phyloP scores from a whole-genome alignment of 2,113 vertebrate genomes.

The Oreochromis niloticus region DNA sequence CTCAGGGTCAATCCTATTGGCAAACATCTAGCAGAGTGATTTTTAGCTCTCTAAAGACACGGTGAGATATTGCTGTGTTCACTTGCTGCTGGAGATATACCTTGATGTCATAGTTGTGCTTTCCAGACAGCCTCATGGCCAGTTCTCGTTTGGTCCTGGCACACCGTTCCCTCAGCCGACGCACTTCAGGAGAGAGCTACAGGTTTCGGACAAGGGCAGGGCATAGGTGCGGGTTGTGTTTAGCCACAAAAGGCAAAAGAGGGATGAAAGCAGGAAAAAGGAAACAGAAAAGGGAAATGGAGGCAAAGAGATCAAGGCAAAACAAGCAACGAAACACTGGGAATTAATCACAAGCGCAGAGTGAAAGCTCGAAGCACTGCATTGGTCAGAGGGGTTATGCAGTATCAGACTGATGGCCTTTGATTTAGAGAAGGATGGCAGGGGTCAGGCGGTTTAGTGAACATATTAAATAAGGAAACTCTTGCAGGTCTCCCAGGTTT shows the following conservation, averaged over 20 bases:
- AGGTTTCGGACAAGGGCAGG: constrained; percentile 21
- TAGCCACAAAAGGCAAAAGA: constrained; percentile 4
- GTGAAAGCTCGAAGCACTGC: constrained; percentile 11
- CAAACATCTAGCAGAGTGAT: background rate
- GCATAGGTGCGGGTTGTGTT: background rate
- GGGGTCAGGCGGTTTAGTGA: background rate
- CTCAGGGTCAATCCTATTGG: background rate
- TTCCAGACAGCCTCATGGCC: constrained; percentile 85
- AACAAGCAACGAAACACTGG: constrained; percentile 46
- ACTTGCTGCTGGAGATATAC: constrained; percentile 65
- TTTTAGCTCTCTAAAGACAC: background rate
- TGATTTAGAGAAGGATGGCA: background rate
- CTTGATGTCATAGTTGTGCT: constrained; percentile 87
- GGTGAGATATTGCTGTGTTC: background rate
- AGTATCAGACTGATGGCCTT: constrained; percentile 13
- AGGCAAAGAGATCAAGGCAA: constrained; percentile 68
- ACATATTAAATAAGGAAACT: constrained; percentile 23
- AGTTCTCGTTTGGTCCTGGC: constrained; percentile 88
- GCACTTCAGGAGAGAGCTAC: constrained; percentile 89
- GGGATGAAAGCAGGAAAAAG: background rate
- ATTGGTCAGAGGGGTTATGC: constrained; percentile 14
- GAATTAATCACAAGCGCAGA: constrained; percentile 51
- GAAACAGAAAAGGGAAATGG: constrained; percentile 15
- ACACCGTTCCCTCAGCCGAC: constrained; percentile 86
- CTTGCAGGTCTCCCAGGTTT: background rate